A percentile compares a stretch with the other conserved stretches of the same genome.
Conservation (phyloP, 2,113 vertebrate genomes). For the Octodon degus region DNA sequence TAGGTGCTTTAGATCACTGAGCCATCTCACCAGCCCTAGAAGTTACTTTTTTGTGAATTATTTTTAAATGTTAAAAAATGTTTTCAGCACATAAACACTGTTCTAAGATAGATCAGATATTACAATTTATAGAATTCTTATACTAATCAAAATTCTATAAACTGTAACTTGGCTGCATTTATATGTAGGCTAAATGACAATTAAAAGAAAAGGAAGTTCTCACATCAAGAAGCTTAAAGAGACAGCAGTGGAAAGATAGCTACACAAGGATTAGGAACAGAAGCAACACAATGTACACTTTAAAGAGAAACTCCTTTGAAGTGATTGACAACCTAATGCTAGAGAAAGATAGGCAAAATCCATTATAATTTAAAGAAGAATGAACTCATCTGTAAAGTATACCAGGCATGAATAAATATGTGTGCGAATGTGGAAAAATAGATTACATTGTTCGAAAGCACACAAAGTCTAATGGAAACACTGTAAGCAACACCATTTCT, state of each 20-base stretch:
- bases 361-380: slow-evolving; percentile 20
- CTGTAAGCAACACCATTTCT: not conserved
- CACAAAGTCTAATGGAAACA: slow-evolving; percentile 11
- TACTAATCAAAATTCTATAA: not conserved
- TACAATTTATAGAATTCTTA: slow-evolving; percentile 1
- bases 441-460: not conserved
- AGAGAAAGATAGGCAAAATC: not conserved
- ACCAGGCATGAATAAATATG: not conserved
- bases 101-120: not conserved
- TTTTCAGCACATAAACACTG: slow-evolving; percentile 11
- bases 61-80: not conserved
- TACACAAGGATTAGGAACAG: not conserved
- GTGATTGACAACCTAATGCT: slow-evolving; percentile 12
- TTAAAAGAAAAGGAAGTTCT: not conserved
- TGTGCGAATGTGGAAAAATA: not conserved
- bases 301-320: not conserved
- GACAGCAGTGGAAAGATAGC: not conserved
- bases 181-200: not conserved
- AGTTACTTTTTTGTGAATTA: not conserved
- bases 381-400: not conserved
- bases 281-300: not conserved
- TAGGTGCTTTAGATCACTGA: too few species aligned
- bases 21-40: too few species aligned
- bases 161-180: not conserved
- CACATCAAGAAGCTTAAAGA: not conserved